Percentiles rank a stretch among this genome's conserved stretches.
Conservation (phyloP, 2,888 invertebrate genomes). For the Orthonevra nobilis region DNA sequence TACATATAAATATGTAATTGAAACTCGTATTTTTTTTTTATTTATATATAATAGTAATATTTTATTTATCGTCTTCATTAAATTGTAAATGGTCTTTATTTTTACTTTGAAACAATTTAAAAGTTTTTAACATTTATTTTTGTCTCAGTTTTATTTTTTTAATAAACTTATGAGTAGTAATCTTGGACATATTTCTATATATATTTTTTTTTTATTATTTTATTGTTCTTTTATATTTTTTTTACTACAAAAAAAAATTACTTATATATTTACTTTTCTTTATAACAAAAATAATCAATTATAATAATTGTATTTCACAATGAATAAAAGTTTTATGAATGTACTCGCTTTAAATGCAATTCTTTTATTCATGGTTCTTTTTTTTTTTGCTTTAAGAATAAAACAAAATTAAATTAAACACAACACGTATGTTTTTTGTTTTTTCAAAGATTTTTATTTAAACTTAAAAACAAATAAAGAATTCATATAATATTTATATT, state of each 20-base stretch:
- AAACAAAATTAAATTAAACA: slow-evolving; percentile 5
- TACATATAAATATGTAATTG: slow-evolving; percentile 60
- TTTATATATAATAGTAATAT: slow-evolving; percentile 53
- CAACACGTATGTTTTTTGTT: not conserved
- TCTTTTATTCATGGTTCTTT: no score
- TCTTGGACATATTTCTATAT: slow-evolving; percentile 58
- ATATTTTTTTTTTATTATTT: slow-evolving; percentile 24
- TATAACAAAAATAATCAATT: slow-evolving; percentile 28
- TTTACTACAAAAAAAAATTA: slow-evolving; percentile 44
- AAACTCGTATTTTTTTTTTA: slow-evolving; percentile 59
- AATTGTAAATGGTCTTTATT: slow-evolving; percentile 53
- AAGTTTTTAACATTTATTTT: slow-evolving; percentile 39
- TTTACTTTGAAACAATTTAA: not conserved
- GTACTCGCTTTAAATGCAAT: slow-evolving; percentile 51
- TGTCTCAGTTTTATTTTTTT: slow-evolving; percentile 26
- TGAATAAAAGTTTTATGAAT: slow-evolving; percentile 40
- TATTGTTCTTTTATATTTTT: slow-evolving; percentile 59
- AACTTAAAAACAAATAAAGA: slow-evolving; percentile 16
- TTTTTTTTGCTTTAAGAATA: no score
- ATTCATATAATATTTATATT: slow-evolving; percentile 13
- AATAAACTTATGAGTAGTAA: slow-evolving; percentile 50
- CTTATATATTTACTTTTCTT: not conserved
- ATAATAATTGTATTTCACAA: slow-evolving; percentile 13
- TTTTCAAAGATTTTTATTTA: slow-evolving; percentile 15
- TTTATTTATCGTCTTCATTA: slow-evolving; percentile 28